These are phyloP conservation scores for Piaya cayana DNA, from an alignment of 2,113 vertebrate genomes.

Conservation along the genomic window DNA sequence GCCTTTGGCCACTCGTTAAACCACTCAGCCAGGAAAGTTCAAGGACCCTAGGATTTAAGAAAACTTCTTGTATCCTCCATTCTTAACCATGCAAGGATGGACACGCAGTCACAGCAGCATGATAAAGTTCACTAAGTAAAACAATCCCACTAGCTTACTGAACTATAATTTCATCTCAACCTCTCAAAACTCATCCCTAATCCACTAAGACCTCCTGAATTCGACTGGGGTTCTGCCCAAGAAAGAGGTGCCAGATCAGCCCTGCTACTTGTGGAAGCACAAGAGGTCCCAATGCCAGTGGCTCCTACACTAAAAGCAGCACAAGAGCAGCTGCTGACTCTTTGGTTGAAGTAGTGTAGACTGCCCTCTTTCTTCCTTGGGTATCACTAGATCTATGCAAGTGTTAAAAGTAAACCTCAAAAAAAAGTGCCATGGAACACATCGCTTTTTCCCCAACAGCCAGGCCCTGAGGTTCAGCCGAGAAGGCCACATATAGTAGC, in stretches of 20 bases:
- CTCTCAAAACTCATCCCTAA: neutral
- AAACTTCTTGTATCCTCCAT: neutral
- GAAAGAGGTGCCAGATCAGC: neutral
- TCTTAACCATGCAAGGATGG: neutral
- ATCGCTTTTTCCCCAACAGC: accelerated
- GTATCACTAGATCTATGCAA: neutral
- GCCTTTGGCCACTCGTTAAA: neutral
- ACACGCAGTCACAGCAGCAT: neutral
- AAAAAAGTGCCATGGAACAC: neutral
- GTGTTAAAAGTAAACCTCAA: neutral
- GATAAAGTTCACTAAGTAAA: neutral
- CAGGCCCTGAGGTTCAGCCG: neutral
- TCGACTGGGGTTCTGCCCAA: neutral
- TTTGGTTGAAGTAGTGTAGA: neutral
- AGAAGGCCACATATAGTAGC: neutral
- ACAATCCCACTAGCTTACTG: neutral
- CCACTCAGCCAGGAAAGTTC: neutral
- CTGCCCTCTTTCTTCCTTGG: neutral
- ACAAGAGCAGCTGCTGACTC: neutral
- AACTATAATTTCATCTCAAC: neutral
- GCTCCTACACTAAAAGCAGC: neutral
- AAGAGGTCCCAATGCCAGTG: neutral
- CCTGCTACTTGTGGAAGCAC: neutral
- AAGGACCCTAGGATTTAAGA: neutral
- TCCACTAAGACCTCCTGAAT: neutral